Percentiles rank a stretch among this genome's conserved stretches.
Conservation (phyloP, 2,797 vertebrate species). For the Thripadectes ignobilis region DNA sequence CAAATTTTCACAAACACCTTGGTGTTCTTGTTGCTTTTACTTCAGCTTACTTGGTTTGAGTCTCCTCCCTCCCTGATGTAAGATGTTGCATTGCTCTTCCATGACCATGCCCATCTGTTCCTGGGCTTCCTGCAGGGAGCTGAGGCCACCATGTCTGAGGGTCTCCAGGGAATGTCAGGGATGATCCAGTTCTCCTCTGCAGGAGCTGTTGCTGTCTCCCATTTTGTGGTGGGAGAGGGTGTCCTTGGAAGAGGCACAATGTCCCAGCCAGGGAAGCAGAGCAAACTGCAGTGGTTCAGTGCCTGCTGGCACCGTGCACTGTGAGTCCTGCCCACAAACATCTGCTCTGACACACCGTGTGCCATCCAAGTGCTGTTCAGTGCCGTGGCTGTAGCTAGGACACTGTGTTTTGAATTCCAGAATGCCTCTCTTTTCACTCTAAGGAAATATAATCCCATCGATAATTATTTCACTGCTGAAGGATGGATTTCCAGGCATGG, state of each 20-base stretch:
- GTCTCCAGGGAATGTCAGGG: not conserved
- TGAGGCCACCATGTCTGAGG: accelerated
- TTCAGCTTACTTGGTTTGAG: not conserved
- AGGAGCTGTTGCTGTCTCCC: not conserved
- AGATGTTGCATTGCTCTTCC: not conserved
- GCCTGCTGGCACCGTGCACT: not conserved
- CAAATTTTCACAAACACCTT: not conserved
- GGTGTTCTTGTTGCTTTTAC: not conserved
- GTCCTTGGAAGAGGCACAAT: not conserved
- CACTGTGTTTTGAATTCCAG: slow-evolving; percentile 13
- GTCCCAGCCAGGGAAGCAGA: not conserved
- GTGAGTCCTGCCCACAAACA: not conserved
- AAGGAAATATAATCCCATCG: slow-evolving; percentile 53
- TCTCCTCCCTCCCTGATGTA: not conserved
- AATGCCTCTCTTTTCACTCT: slow-evolving; percentile 22
- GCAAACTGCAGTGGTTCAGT: not conserved
- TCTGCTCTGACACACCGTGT: accelerated
- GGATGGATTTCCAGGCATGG: slow-evolving; percentile 56
- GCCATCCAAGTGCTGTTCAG: not conserved
- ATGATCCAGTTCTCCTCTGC: not conserved
- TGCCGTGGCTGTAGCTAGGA: not conserved
- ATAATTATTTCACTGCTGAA: slow-evolving; percentile 72
- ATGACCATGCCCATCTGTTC: too few relatives aligned
- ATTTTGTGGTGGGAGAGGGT: not conserved
- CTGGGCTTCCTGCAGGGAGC: not conserved